Conservation (phyloP, 2,113 vertebrate genomes). For the Xiphias gladius region DNA sequence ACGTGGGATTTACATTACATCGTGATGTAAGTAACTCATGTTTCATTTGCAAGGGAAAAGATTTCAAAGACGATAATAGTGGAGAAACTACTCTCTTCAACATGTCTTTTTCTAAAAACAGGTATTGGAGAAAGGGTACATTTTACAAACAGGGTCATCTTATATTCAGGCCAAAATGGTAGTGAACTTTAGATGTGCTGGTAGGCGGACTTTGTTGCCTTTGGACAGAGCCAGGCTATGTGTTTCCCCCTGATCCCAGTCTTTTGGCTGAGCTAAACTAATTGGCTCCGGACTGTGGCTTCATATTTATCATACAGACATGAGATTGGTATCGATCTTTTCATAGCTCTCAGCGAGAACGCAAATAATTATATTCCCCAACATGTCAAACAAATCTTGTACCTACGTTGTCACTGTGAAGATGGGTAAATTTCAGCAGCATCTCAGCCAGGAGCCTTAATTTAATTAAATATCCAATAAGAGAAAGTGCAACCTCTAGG, state of each 20-base stretch:
- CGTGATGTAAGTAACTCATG: background rate
- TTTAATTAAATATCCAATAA: background rate
- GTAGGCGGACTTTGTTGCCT: background rate
- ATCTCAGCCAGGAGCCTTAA: conserved; percentile 22
- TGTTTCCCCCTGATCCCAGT: background rate
- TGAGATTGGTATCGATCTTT: background rate
- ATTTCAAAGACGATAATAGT: background rate
- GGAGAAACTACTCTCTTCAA: background rate
- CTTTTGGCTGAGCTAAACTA: background rate
- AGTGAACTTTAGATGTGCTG: background rate
- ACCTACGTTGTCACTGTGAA: background rate
- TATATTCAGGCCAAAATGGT: background rate
- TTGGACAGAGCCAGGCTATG: background rate
- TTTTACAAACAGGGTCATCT: background rate
- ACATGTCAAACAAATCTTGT: background rate
- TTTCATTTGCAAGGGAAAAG: background rate
- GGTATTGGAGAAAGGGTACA: background rate
- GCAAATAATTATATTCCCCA: background rate
- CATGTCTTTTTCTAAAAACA: background rate
- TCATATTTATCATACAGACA: background rate
- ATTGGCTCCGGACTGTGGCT: background rate
- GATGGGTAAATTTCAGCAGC: conserved; percentile 26
- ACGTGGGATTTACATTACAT: background rate
- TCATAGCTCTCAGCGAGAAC: background rate
- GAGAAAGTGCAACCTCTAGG: conserved; percentile 33